Evolutionary conservation across 2,113 vertebrate species (phyloP).

Genomic region (Poeciliopsis turrubarensis): DNA sequence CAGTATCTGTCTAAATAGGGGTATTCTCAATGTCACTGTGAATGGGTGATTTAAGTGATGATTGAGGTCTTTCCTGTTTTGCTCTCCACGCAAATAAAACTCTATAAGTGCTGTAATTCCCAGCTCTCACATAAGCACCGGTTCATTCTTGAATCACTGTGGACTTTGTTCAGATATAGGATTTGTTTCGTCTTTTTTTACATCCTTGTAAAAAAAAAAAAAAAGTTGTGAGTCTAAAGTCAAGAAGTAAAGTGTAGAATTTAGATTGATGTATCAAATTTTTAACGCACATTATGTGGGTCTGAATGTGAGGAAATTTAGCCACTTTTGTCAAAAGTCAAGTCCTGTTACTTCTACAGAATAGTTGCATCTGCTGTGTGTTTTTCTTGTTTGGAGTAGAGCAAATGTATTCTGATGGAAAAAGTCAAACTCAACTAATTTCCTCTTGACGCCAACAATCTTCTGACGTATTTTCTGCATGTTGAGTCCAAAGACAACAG

Average conservation of each 20-base stretch:
- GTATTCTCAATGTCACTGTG: conserved; percentile 12
- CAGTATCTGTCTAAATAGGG: conserved; percentile 18
- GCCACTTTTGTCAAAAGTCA: neutral
- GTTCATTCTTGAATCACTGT: neutral
- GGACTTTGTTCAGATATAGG: neutral
- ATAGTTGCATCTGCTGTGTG: neutral
- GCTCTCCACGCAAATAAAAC: conserved; percentile 16
- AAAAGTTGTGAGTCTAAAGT: neutral
- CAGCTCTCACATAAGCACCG: neutral
- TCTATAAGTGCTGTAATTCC: neutral
- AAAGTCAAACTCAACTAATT: neutral
- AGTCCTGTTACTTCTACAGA: neutral
- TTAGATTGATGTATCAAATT: neutral
- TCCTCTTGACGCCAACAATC: no score
- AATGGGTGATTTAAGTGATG: conserved; percentile 16
- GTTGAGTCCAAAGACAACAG: neutral
- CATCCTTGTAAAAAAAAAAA: neutral
- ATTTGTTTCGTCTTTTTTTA: neutral
- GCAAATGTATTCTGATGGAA: neutral
- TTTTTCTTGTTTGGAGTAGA: neutral
- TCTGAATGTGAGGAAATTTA: neutral
- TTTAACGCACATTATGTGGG: neutral
- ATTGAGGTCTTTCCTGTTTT: conserved; percentile 13
- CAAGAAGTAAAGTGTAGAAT: neutral
- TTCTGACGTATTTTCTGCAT: neutral